A percentile compares a stretch with the other conserved stretches of the same genome.
Conservation (phyloP, 2,797 vertebrate genomes). For the Parauchenoglanis ngamensis region DNA sequence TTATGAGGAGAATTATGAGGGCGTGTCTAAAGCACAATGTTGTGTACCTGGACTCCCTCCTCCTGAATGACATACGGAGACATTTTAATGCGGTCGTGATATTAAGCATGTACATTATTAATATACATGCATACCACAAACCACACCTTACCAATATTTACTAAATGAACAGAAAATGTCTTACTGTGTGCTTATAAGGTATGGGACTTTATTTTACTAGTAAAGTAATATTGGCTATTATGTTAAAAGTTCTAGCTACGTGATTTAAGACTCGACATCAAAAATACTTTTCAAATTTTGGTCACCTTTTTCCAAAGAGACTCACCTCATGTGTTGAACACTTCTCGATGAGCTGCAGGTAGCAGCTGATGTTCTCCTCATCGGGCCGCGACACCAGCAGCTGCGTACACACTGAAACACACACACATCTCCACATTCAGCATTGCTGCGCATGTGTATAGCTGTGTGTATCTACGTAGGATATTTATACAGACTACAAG, state of each 20-base stretch:
- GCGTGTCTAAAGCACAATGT: not conserved
- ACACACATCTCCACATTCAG: not conserved
- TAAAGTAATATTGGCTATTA: not conserved
- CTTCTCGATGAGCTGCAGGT: slow-evolving; percentile 96
- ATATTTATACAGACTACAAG: not conserved
- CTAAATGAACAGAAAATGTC: not conserved
- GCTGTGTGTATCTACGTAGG: not conserved
- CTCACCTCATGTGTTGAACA: slow-evolving; percentile 91
- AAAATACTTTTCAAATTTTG: not conserved
- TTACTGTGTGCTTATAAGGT: no score
- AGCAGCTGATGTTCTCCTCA: slow-evolving; percentile 94
- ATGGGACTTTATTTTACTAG: no score
- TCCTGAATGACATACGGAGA: not conserved
- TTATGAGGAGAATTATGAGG: not conserved
- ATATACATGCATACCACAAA: not conserved
- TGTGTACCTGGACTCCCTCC: not conserved
- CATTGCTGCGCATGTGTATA: not conserved
- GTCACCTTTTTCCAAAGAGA: not conserved
- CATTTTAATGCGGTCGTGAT: not conserved
- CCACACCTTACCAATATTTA: not conserved
- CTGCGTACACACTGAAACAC: slow-evolving; percentile 87
- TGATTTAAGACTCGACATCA: not conserved
- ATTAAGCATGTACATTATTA: not conserved
- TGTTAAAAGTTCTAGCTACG: not conserved
- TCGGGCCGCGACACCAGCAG: slow-evolving; percentile 92